A percentile compares a stretch with the other conserved stretches of the same genome.
phyloP scores from a whole-genome alignment of 2,797 vertebrate species.

The Dipus sagitta region DNA sequence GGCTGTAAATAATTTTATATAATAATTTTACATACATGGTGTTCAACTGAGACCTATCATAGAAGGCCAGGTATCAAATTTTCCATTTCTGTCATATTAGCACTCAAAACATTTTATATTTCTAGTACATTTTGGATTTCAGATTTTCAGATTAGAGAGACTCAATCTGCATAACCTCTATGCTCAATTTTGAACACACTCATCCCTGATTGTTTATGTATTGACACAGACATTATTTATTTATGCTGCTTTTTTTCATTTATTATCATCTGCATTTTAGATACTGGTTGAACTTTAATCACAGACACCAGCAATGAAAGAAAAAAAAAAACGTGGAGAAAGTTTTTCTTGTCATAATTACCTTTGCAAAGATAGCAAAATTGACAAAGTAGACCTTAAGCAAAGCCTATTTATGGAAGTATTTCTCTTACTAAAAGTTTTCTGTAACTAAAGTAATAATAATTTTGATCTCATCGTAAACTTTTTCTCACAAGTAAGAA shows the following conservation, averaged over 20 bases:
- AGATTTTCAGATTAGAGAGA: not conserved
- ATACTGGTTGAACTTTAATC: not conserved
- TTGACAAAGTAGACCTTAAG: not conserved
- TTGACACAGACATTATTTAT: not conserved
- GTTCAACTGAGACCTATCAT: not conserved
- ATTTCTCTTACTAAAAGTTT: conserved; percentile 25
- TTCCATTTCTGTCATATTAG: not conserved
- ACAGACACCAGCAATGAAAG: not conserved
- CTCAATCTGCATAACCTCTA: not conserved
- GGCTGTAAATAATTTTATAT: not conserved
- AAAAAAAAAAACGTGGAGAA: not conserved
- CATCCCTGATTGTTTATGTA: not conserved
- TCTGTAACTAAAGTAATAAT: not conserved
- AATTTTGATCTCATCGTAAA: not conserved
- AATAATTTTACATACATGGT: too few species aligned
- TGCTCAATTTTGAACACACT: not conserved
- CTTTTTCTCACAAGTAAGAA: conserved; percentile 22
- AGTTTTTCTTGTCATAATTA: not conserved
- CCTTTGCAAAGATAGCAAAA: not conserved
- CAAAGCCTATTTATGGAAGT: not conserved
- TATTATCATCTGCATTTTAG: not conserved
- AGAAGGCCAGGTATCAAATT: not conserved
- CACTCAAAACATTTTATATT: not conserved
- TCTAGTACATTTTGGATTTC: not conserved
- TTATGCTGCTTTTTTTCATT: not conserved